A percentile compares a stretch with the other conserved stretches of the same genome.
These are phyloP conservation scores for Ennomos quercinarius DNA, from an alignment of 2,888 invertebrate genomes.

Conservation along the genomic window DNA sequence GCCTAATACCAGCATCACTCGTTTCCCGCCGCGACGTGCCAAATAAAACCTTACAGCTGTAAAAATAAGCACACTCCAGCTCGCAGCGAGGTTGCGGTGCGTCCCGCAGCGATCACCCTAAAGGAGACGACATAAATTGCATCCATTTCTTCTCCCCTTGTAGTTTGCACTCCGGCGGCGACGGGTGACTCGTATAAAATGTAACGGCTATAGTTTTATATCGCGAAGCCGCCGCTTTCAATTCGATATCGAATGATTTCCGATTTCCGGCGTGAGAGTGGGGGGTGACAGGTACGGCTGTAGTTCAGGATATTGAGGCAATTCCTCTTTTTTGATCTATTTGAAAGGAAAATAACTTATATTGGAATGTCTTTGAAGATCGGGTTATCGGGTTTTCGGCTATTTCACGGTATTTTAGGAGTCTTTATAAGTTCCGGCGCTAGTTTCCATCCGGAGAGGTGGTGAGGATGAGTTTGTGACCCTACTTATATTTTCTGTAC, in stretches of 20 bases:
- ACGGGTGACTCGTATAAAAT: constrained; percentile 12
- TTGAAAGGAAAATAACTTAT: constrained; percentile 25
- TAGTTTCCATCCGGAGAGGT: too few species aligned
- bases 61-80: constrained; percentile 3
- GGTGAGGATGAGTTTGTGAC: too few species aligned
- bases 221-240: constrained; percentile 30
- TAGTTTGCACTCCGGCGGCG: constrained; percentile 26
- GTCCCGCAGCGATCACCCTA: constrained; percentile 33
- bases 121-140: constrained; percentile 48
- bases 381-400: constrained; percentile 22
- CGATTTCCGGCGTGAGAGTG: constrained; percentile 31
- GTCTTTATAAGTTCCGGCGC: too few species aligned
- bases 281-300: constrained; percentile 28
- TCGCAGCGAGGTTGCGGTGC: constrained; percentile 8
- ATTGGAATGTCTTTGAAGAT: constrained; percentile 21
- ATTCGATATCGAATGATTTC: constrained; percentile 43
- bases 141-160: constrained; percentile 47
- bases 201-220: constrained; percentile 34
- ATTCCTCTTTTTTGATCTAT: constrained; percentile 33
- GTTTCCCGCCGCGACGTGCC: constrained; percentile 10
- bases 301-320: constrained; percentile 35
- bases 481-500: too few species aligned
- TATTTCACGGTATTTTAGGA: constrained; percentile 13
- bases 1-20: constrained; percentile 33
- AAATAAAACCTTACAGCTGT: constrained; percentile 21